Conservation (phyloP, 2,113 vertebrate species). For the Rhombomys opimus region DNA sequence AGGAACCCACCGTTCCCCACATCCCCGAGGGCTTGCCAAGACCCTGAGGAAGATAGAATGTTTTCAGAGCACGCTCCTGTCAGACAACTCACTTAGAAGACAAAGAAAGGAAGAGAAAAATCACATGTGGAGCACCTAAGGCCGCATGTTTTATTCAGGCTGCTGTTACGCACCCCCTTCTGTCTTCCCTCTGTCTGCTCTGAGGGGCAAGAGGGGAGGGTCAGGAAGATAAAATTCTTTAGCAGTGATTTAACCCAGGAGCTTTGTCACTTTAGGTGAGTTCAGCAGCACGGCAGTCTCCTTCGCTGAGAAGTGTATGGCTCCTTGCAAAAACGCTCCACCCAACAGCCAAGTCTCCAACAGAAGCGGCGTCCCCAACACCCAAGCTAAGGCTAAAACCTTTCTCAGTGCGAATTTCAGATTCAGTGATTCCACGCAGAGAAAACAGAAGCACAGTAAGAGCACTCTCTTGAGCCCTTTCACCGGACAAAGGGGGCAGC, state of each 20-base stretch:
- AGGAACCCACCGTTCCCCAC: neutral
- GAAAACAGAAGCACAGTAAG: neutral
- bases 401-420: slow-evolving; percentile 43
- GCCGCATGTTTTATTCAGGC: neutral
- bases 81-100: neutral
- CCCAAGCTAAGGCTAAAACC: neutral
- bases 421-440: neutral
- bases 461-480: neutral
- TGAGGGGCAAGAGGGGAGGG: neutral
- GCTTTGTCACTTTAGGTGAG: neutral
- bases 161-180: neutral
- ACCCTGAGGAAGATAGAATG: accelerated
- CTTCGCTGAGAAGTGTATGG: neutral
- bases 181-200: slow-evolving; percentile 10
- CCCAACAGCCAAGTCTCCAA: neutral
- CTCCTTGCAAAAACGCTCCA: neutral
- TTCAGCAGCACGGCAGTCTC: neutral
- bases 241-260: neutral
- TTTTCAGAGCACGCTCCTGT: neutral
- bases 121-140: neutral
- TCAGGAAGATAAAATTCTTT: neutral
- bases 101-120: neutral
- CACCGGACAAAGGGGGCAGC: neutral
- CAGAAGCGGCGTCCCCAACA: neutral
- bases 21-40: accelerated